Evolutionary conservation across 2,113 vertebrate species (phyloP).

Genomic region (Todiramphus chloris): DNA sequence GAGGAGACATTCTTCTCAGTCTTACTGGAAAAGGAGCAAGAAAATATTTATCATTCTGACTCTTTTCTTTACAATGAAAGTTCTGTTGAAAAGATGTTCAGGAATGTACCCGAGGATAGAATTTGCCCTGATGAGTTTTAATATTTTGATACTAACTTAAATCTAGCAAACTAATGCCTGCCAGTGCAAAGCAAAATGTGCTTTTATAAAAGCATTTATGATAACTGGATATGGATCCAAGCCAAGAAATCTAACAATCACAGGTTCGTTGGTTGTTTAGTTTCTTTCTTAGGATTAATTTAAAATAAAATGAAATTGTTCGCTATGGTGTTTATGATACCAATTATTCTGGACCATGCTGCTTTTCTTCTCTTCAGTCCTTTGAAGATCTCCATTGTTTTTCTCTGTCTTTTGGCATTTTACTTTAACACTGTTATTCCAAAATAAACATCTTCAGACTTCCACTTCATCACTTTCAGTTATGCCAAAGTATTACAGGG

Average conservation of each 20-base stretch:
- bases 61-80: neutral
- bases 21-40: neutral
- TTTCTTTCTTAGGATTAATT: neutral
- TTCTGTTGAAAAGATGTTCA: neutral
- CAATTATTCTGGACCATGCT: neutral
- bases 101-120: neutral
- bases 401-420: slow-evolving; percentile 43
- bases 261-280: neutral
- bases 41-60: neutral
- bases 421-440: neutral
- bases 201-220: neutral
- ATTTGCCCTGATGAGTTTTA: neutral
- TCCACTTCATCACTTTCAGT: slow-evolving; percentile 71
- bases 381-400: neutral
- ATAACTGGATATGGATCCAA: neutral
- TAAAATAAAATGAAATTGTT: neutral
- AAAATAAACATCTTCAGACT: slow-evolving; percentile 47
- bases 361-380: neutral
- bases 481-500: neutral
- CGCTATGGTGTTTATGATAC: neutral
- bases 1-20: neutral
- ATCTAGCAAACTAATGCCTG: neutral
- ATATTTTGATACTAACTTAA: neutral
- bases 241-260: neutral
- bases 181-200: neutral